Conservation (phyloP, 2,888 invertebrate genomes). For the Noctua comes region DNA sequence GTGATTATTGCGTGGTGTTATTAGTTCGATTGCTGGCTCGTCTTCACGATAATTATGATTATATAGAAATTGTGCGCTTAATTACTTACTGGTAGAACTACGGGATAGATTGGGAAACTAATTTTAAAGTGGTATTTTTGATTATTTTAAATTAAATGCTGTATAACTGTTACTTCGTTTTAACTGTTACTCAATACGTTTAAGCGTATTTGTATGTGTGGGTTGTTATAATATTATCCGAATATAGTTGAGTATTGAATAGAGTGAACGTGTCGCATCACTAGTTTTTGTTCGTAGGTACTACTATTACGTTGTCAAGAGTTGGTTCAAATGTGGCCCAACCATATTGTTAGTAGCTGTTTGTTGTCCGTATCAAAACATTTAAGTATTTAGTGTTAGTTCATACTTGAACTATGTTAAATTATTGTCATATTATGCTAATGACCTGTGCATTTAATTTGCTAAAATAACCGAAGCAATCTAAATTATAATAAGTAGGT, state of each 20-base stretch:
- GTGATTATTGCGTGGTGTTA: slow-evolving; percentile 40
- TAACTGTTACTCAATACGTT: background rate
- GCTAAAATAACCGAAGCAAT: slow-evolving; percentile 23
- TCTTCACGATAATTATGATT: slow-evolving; percentile 51
- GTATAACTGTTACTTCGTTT: too few relatives aligned
- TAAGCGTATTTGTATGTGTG: background rate
- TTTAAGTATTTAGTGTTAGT: slow-evolving; percentile 41
- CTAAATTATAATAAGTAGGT: slow-evolving; percentile 15
- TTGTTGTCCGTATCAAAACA: slow-evolving; percentile 39
- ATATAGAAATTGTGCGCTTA: slow-evolving; percentile 41
- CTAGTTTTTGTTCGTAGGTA: background rate
- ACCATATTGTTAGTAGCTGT: slow-evolving; percentile 48
- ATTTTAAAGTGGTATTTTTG: background rate
- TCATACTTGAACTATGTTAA: slow-evolving; percentile 30
- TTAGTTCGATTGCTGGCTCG: slow-evolving; percentile 46
- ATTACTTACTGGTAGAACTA: slow-evolving; percentile 30
- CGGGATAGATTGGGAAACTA: background rate
- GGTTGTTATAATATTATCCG: background rate
- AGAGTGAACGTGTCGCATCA: background rate
- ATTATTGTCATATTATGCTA: slow-evolving; percentile 50
- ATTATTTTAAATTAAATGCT: background rate
- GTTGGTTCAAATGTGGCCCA: slow-evolving; percentile 44
- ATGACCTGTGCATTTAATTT: slow-evolving; percentile 9
- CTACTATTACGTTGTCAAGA: slow-evolving; percentile 50
- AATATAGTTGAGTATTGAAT: slow-evolving; percentile 3